phyloP scores from a whole-genome alignment of 1,140 invertebrate genomes.

The Ostrea edulis region DNA sequence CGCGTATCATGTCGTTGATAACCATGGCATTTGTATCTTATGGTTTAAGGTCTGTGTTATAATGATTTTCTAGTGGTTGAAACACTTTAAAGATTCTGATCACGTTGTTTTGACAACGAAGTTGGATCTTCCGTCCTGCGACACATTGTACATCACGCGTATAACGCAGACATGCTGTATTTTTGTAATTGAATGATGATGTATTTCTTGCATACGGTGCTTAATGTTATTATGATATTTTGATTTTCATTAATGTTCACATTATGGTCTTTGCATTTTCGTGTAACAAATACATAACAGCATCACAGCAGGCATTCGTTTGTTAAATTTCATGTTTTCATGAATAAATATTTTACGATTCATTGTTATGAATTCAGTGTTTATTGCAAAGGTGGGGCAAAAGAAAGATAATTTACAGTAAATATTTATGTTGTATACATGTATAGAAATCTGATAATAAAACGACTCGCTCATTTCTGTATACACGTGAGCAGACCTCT shows the following conservation, averaged over 20 bases:
- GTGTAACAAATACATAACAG: background rate
- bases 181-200: background rate
- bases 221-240: background rate
- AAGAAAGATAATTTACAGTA: too few species aligned
- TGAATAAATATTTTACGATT: background rate
- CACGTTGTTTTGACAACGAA: background rate
- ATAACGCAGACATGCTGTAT: background rate
- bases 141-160: constrained; percentile 6
- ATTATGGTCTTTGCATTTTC: background rate
- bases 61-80: constrained; percentile 8
- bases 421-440: too few species aligned
- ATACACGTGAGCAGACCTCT: too few species aligned
- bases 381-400: too few species aligned
- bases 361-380: background rate
- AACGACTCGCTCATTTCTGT: too few species aligned
- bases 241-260: background rate
- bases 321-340: background rate
- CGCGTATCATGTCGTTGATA: background rate
- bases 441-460: too few species aligned
- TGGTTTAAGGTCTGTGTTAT: background rate
- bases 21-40: background rate
- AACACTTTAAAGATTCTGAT: constrained; percentile 30
- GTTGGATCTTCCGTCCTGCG: background rate
- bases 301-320: background rate
- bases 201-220: background rate